phyloP scores from a whole-genome alignment of 2,113 vertebrate species.

The Peromyscus californicus region DNA sequence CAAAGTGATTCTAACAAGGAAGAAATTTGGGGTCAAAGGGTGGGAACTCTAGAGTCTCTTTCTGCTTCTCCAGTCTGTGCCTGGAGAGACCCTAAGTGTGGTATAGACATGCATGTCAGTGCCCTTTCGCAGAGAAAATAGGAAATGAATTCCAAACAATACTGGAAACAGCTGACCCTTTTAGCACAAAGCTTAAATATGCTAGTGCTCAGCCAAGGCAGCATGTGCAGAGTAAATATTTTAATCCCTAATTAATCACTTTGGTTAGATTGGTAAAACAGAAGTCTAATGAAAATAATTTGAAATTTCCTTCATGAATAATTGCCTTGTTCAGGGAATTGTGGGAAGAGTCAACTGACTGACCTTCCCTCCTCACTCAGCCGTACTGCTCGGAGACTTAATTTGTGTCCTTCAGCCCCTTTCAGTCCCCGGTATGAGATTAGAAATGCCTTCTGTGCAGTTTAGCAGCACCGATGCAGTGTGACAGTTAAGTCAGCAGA shows the following conservation, averaged over 20 bases:
- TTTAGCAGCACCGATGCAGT: constrained; percentile 86
- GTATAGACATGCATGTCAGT: constrained; percentile 87
- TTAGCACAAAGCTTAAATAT: constrained; percentile 92
- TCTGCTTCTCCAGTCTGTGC: constrained; percentile 62
- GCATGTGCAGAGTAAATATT: constrained; percentile 94
- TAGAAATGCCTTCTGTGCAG: constrained; percentile 89
- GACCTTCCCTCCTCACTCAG: constrained; percentile 90
- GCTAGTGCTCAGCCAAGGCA: constrained; percentile 91
- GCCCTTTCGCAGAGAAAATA: constrained; percentile 88
- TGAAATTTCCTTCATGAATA: constrained; percentile 94
- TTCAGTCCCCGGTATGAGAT: constrained; percentile 87
- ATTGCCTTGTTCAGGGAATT: constrained; percentile 92
- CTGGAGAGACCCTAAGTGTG: constrained; percentile 83
- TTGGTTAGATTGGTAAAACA: constrained; percentile 94
- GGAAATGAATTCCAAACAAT: constrained; percentile 89
- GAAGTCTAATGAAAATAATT: constrained; percentile 94
- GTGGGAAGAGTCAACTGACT: constrained; percentile 91
- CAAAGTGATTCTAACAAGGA: constrained; percentile 55
- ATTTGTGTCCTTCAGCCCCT: constrained; percentile 88
- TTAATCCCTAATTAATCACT: constrained; percentile 95
- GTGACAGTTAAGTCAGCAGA: constrained; percentile 85
- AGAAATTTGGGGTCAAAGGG: constrained; percentile 58
- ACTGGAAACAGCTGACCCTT: constrained; percentile 91
- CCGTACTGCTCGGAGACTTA: constrained; percentile 86
- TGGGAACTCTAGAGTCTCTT: constrained; percentile 63